These are phyloP conservation scores for Petrolisthes cinctipes DNA, from an alignment of 2,888 invertebrate genomes.

Conservation along the genomic window DNA sequence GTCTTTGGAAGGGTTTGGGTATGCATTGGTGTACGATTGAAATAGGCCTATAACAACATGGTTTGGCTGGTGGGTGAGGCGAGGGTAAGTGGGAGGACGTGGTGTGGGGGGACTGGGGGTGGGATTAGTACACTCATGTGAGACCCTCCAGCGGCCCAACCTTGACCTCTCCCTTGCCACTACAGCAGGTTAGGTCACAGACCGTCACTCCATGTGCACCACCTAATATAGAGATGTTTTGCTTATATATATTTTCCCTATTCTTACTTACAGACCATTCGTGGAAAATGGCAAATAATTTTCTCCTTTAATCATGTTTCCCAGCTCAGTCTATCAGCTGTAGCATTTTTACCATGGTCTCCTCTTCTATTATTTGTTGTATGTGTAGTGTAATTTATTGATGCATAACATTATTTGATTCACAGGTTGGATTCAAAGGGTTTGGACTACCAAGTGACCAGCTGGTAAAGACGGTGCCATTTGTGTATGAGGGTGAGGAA, in stretches of 20 bases:
- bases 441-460: conserved; percentile 82
- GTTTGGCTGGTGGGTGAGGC: not conserved
- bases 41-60: too few species aligned
- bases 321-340: too few species aligned
- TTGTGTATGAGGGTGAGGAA: conserved; percentile 84
- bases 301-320: too few species aligned
- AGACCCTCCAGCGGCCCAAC: too few species aligned
- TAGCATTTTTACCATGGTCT: not conserved
- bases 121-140: not conserved
- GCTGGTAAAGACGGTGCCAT: conserved; percentile 77
- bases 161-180: too few species aligned
- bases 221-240: too few species aligned
- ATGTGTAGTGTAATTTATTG: not conserved
- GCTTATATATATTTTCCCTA: too few species aligned
- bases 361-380: not conserved
- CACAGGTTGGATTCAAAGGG: conserved; percentile 91
- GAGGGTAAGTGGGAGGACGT: not conserved
- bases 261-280: too few species aligned
- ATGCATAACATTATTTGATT: conserved; percentile 48
- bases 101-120: not conserved
- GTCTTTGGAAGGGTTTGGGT: too few species aligned
- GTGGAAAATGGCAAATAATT: not conserved
- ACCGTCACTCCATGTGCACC: too few species aligned
- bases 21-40: too few species aligned
- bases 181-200: too few species aligned